These are phyloP conservation scores for Cuniculus paca DNA, from an alignment of 2,797 vertebrate species.

Conservation along the genomic window DNA sequence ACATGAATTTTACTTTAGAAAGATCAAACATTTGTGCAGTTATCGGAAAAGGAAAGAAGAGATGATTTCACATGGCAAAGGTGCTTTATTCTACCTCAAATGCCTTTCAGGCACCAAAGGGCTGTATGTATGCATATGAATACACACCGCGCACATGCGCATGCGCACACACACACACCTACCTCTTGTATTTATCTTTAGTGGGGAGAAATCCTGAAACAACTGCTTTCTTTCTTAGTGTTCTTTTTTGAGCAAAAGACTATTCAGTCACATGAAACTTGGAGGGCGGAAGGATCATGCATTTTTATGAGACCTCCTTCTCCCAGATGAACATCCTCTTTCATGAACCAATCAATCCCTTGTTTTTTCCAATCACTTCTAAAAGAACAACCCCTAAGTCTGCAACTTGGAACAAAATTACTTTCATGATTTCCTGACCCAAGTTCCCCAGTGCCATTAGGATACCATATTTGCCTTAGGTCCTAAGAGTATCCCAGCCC, in stretches of 20 bases:
- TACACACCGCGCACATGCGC: background rate
- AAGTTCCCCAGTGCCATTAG: background rate
- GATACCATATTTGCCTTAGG: fast-evolving
- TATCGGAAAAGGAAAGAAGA: background rate
- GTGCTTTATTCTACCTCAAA: background rate
- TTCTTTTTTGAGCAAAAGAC: slow-evolving; percentile 1
- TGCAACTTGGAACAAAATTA: background rate
- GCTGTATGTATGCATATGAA: too few species aligned
- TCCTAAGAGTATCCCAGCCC: fast-evolving
- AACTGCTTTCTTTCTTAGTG: background rate
- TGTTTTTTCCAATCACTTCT: background rate
- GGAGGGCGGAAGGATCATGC: background rate
- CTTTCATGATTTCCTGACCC: background rate
- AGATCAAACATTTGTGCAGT: background rate
- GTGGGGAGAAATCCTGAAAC: background rate
- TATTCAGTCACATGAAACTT: background rate
- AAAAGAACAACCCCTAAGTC: background rate
- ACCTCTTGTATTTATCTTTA: background rate
- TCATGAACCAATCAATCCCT: background rate
- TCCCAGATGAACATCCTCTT: background rate
- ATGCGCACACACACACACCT: background rate
- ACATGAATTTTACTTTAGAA: background rate
- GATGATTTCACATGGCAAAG: background rate
- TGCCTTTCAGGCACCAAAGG: background rate
- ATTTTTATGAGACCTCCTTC: background rate